Conservation (phyloP, 35 echinoderm and acorn worm species). For the Patiria miniata region DNA sequence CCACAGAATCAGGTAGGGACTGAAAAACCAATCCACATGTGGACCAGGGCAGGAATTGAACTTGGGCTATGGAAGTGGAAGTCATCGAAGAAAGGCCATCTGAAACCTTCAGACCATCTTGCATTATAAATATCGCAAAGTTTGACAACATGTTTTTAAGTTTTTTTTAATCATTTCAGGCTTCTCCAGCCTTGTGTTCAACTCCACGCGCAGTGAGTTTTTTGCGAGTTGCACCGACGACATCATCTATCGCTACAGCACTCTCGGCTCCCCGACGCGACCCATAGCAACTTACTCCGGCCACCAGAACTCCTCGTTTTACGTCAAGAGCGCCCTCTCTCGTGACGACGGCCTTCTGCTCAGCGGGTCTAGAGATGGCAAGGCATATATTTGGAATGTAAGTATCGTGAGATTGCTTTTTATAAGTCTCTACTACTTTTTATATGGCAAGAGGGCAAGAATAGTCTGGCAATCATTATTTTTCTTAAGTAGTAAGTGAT, state of each 20-base stretch:
- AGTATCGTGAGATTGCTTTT: not conserved
- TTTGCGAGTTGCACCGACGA: slow-evolving; percentile 94
- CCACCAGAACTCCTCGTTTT: slow-evolving; percentile 86
- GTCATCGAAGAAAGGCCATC: too few relatives aligned
- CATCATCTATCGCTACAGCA: slow-evolving; percentile 79
- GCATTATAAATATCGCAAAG: too few relatives aligned
- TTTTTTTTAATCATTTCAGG: slow-evolving; percentile 54
- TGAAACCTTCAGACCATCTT: too few relatives aligned
- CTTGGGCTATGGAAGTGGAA: too few relatives aligned
- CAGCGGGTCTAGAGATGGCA: slow-evolving; percentile 86
- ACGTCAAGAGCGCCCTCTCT: slow-evolving; percentile 80
- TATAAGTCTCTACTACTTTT: not conserved
- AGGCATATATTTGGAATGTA: slow-evolving; percentile 98
- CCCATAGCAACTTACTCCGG: slow-evolving; percentile 71
- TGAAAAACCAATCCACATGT: too few relatives aligned
- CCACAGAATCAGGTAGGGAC: too few relatives aligned
- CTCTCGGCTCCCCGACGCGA: slow-evolving; percentile 27
- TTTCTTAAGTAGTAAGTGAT: too few relatives aligned
- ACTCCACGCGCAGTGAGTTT: slow-evolving; percentile 65
- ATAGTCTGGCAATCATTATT: too few relatives aligned
- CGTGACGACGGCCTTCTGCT: slow-evolving; percentile 73
- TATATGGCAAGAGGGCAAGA: not conserved
- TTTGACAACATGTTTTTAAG: not conserved
- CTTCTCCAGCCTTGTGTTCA: slow-evolving; percentile 74
- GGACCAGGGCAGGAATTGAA: too few relatives aligned